phyloP scores from a whole-genome alignment of 2,888 invertebrate genomes.

The Chloromyia formosa region DNA sequence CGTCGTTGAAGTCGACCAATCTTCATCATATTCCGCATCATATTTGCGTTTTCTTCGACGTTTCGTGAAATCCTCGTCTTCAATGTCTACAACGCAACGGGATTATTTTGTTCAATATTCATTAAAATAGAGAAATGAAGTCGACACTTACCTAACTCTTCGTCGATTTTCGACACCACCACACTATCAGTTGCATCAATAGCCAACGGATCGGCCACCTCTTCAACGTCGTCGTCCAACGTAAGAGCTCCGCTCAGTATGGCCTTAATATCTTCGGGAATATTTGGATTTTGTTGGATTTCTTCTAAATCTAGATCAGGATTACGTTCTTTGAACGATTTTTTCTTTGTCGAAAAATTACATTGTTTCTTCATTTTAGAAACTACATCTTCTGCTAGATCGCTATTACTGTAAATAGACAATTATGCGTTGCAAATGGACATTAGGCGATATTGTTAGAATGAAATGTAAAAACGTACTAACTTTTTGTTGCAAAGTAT shows the following conservation, averaged over 20 bases:
- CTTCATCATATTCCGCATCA: slow-evolving; percentile 64
- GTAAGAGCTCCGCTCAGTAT: slow-evolving; percentile 62
- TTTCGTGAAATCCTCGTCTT: slow-evolving; percentile 59
- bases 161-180: slow-evolving; percentile 51
- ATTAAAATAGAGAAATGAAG: background rate
- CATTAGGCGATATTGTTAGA: slow-evolving; percentile 14
- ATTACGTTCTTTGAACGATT: slow-evolving; percentile 64
- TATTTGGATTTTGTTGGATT: slow-evolving; percentile 63
- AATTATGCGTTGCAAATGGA: background rate
- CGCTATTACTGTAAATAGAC: slow-evolving; percentile 49
- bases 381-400: slow-evolving; percentile 54
- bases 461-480: slow-evolving; percentile 20
- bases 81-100: slow-evolving; percentile 48
- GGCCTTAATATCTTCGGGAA: slow-evolving; percentile 63
- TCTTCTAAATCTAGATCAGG: slow-evolving; percentile 64
- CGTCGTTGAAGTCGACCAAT: slow-evolving; percentile 59
- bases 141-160: slow-evolving; percentile 60
- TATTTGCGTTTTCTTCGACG: slow-evolving; percentile 60
- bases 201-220: slow-evolving; percentile 1
- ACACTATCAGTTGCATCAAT: slow-evolving; percentile 7
- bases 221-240: slow-evolving; percentile 59
- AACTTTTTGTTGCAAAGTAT: slow-evolving; percentile 81
- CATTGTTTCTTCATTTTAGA: slow-evolving; percentile 64
- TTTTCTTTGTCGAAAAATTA: slow-evolving; percentile 60
- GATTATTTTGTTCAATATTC: background rate